Evolutionary conservation across 92 coral and sea anemone species (phyloP).

Genomic region (Paramuricea clavata): DNA sequence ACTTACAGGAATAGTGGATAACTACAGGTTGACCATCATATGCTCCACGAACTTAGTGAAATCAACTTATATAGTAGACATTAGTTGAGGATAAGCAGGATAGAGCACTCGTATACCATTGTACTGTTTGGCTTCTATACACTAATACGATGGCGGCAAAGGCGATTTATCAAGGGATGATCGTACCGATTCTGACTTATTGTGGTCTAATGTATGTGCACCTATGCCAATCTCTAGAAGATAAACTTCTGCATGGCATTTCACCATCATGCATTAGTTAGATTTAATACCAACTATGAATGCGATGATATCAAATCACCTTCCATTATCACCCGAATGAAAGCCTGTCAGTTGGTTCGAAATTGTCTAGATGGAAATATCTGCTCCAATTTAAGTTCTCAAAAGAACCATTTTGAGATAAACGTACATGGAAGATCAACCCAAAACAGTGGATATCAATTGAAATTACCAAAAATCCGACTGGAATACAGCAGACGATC

Average conservation of each 20-base stretch:
- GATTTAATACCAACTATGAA: neutral
- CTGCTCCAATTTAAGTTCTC: slow-evolving; percentile 27
- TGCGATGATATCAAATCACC: neutral
- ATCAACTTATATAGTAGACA: too few relatives aligned
- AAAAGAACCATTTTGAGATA: neutral
- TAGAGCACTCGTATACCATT: too few relatives aligned
- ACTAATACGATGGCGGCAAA: slow-evolving; percentile 8
- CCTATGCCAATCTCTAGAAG: neutral
- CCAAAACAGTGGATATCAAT: neutral
- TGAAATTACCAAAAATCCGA: slow-evolving; percentile 26
- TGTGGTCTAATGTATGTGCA: neutral
- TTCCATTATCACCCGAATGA: neutral
- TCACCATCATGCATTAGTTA: slow-evolving; percentile 8
- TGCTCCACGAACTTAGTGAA: too few relatives aligned
- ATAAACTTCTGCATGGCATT: neutral
- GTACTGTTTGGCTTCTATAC: too few relatives aligned
- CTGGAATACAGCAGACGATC: slow-evolving; percentile 18
- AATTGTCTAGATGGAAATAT: slow-evolving; percentile 6
- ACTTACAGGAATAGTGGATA: too few relatives aligned
- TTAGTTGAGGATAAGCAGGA: too few relatives aligned
- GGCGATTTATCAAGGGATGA: slow-evolving; percentile 36
- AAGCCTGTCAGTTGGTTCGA: neutral
- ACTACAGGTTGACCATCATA: too few relatives aligned
- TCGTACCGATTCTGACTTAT: slow-evolving; percentile 40
- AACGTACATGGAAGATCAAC: neutral